Evolutionary conservation across 1,140 invertebrate species (phyloP).

Genomic region (Dendrolimus punctatus): DNA sequence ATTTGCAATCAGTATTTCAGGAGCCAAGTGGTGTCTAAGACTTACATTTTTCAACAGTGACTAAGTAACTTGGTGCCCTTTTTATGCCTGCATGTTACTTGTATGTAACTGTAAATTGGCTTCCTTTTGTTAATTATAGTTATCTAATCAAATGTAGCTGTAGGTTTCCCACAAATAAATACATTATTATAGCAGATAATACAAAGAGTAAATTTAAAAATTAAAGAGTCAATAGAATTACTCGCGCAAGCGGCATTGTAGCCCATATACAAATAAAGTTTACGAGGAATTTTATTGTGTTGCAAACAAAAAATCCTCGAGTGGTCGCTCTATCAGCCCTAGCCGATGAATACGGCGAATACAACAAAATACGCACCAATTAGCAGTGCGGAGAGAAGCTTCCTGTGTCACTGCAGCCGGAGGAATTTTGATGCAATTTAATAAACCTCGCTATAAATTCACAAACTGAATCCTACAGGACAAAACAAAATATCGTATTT

Average conservation of each 20-base stretch:
- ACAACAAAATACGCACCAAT: conserved; percentile 30
- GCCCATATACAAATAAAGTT: too few species aligned
- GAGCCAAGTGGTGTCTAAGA: too few species aligned
- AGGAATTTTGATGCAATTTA: conserved; percentile 48
- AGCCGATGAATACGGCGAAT: background rate
- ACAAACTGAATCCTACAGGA: conserved; percentile 4
- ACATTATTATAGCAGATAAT: background rate
- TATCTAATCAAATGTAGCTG: too few species aligned
- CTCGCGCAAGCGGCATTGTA: background rate
- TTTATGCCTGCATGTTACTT: too few species aligned
- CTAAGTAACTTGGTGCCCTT: too few species aligned
- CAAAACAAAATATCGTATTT: background rate
- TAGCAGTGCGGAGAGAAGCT: conserved; percentile 53
- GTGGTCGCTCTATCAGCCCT: background rate
- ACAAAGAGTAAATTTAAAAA: background rate
- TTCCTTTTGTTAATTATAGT: too few species aligned
- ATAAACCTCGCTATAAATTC: conserved; percentile 6
- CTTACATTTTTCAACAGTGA: too few species aligned
- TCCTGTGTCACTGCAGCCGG: conserved; percentile 53
- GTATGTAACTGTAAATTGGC: too few species aligned
- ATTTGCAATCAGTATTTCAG: too few species aligned
- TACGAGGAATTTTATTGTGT: too few species aligned
- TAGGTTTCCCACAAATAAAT: too few species aligned
- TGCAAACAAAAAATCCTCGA: too few species aligned
- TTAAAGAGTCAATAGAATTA: background rate